These are phyloP conservation scores for Brachionus rubens DNA, from an alignment of 1,140 invertebrate genomes.

Conservation along the genomic window DNA sequence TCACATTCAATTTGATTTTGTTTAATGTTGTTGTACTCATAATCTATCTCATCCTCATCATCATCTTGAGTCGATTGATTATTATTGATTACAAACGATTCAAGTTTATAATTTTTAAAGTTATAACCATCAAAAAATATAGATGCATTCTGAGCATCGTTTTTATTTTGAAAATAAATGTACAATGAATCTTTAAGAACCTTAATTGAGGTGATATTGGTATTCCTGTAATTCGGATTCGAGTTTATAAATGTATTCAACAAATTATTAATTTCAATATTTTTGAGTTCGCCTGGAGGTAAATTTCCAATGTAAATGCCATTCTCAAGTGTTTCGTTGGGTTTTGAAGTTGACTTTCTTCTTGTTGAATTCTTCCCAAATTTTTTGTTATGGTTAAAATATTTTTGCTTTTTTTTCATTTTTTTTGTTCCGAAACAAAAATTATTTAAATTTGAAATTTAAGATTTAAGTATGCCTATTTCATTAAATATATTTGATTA, in stretches of 20 bases:
- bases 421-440: too few relatives aligned
- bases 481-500: too few relatives aligned
- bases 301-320: slow-evolving; percentile 6
- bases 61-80: neutral
- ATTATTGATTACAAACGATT: neutral
- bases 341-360: too few relatives aligned
- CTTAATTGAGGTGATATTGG: neutral
- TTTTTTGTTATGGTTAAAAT: too few relatives aligned
- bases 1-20: neutral
- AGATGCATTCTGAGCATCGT: neutral
- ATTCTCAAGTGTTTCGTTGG: neutral
- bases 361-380: neutral
- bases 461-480: too few relatives aligned
- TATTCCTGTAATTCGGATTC: neutral
- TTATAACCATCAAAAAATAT: neutral
- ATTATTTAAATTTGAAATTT: too few relatives aligned
- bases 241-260: slow-evolving; percentile 11
- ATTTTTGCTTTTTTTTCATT: too few relatives aligned
- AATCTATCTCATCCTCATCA: neutral
- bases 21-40: neutral
- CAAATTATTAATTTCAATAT: slow-evolving; percentile 18
- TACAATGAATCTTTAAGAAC: neutral
- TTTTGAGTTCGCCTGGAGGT: neutral
- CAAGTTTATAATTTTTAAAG: neutral
- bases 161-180: slow-evolving; percentile 9